A percentile compares a stretch with the other conserved stretches of the same genome.
These are phyloP conservation scores for Reticulitermes speratus DNA, from an alignment of 1,140 invertebrate genomes.

Conservation along the genomic window DNA sequence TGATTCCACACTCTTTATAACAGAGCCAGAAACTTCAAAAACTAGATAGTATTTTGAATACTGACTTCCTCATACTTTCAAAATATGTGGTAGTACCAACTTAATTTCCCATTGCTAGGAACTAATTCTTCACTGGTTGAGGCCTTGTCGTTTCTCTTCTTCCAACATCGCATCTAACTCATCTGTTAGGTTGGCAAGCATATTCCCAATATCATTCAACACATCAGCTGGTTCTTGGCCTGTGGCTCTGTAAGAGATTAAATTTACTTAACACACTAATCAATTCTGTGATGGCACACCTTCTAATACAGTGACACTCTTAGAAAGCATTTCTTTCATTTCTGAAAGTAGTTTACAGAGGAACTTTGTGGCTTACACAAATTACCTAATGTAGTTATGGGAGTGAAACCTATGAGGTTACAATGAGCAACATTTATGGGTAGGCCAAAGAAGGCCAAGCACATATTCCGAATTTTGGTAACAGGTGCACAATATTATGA, in stretches of 20 bases:
- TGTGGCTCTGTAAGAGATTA: constrained; percentile 28
- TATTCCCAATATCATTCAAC: constrained; percentile 94
- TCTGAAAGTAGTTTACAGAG: no score
- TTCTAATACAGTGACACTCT: neutral
- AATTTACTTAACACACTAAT: neutral
- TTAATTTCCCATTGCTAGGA: neutral
- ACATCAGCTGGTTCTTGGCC: constrained; percentile 79
- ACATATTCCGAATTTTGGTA: no score
- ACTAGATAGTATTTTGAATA: neutral
- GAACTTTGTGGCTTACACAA: no score
- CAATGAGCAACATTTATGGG: no score
- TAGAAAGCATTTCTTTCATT: no score
- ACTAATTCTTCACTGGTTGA: constrained; percentile 44
- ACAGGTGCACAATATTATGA: no score
- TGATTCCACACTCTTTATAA: no score
- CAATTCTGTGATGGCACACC: neutral
- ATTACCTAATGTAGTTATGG: no score
- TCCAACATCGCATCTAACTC: constrained; percentile 93
- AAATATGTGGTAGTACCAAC: neutral
- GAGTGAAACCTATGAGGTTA: no score
- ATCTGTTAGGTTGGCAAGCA: constrained; percentile 91
- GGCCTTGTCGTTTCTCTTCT: constrained; percentile 81
- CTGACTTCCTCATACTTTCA: constrained; percentile 20
- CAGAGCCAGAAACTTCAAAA: neutral
- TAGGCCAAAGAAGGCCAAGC: no score